Evolutionary conservation across 2,888 invertebrate species (phyloP).

Genomic region (Eustalomyia histrio): DNA sequence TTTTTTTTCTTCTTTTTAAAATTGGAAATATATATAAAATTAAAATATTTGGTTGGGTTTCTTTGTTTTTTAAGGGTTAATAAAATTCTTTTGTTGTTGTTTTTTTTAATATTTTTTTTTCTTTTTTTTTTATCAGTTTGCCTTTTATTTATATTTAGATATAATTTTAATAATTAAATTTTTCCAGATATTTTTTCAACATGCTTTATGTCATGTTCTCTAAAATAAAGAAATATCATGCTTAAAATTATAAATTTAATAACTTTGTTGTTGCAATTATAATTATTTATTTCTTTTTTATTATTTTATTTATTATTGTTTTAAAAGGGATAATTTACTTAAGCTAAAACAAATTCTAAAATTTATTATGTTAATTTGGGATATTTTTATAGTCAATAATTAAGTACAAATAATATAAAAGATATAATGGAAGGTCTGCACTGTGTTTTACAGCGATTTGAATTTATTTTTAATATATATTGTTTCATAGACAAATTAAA

Average conservation of each 20-base stretch:
- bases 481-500: no score
- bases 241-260: conserved; percentile 38
- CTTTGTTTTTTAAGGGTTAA: conserved; percentile 39
- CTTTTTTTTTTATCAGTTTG: conserved; percentile 38
- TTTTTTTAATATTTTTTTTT: conserved; percentile 26
- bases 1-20: conserved; percentile 10
- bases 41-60: conserved; percentile 21
- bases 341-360: conserved; percentile 15
- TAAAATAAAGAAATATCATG: conserved; percentile 62
- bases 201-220: conserved; percentile 22
- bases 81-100: conserved; percentile 59
- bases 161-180: conserved; percentile 39
- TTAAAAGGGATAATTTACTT: conserved; percentile 35
- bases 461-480: no score
- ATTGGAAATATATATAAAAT: conserved; percentile 37
- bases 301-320: neutral
- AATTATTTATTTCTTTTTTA: neutral
- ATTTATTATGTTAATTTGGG: neutral
- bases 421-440: no score
- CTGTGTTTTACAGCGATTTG: no score
- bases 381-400: conserved; percentile 37
- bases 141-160: conserved; percentile 52
- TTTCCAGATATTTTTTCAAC: conserved; percentile 21
- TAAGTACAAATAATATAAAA: conserved; percentile 24
- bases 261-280: conserved; percentile 24